These are phyloP conservation scores for Archips crataeganus DNA, from an alignment of 2,888 invertebrate genomes.

Conservation along the genomic window DNA sequence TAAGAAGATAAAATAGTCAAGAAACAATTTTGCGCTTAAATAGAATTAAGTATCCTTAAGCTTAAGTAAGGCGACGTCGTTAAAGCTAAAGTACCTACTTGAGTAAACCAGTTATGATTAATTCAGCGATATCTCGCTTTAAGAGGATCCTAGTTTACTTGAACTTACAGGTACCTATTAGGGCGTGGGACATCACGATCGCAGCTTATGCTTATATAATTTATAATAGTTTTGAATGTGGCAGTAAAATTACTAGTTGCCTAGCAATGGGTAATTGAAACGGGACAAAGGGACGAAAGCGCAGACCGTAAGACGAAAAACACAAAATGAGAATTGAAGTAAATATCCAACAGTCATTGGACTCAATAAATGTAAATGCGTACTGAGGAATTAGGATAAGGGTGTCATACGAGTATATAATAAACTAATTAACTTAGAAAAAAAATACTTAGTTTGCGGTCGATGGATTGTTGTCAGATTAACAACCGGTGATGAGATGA, in stretches of 20 bases:
- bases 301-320: too few relatives aligned
- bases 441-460: too few relatives aligned
- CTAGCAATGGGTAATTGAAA: background rate
- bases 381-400: too few relatives aligned
- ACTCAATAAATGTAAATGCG: too few relatives aligned
- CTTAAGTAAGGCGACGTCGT: background rate
- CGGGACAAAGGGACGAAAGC: too few relatives aligned
- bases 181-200: background rate
- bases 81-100: background rate
- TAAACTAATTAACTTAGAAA: too few relatives aligned
- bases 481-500: too few relatives aligned
- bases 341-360: too few relatives aligned
- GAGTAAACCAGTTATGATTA: background rate
- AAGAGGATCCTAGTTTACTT: constrained; percentile 1
- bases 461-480: too few relatives aligned
- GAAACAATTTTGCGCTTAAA: background rate
- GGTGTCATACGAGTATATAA: too few relatives aligned
- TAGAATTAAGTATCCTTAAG: background rate
- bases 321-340: background rate
- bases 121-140: background rate
- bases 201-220: background rate
- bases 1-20: too few relatives aligned
- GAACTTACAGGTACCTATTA: background rate
- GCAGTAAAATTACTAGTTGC: background rate
- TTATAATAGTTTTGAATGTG: background rate